phyloP scores from a whole-genome alignment of 2,797 vertebrate genomes.

The Hydrophis major region DNA sequence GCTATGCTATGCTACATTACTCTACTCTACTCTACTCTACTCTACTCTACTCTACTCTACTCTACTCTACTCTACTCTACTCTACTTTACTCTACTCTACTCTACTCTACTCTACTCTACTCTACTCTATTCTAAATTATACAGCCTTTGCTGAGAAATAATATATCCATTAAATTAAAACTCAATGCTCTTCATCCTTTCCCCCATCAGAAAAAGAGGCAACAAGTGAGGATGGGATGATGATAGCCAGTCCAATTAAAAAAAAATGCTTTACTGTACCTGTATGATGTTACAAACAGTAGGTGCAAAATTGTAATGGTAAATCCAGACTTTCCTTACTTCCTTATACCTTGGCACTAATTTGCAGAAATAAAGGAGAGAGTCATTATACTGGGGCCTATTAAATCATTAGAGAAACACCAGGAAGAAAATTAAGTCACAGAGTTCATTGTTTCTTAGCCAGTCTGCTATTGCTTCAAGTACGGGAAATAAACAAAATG shows the following conservation, averaged over 20 bases:
- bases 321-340: neutral
- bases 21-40: no score
- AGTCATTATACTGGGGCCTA: neutral
- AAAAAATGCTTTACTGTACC: neutral
- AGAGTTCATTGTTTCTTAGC: neutral
- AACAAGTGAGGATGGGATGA: neutral
- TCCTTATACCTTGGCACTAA: neutral
- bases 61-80: no score
- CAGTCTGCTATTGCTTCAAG: neutral
- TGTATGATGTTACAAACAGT: neutral
- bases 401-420: neutral
- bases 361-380: neutral
- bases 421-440: neutral
- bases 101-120: no score
- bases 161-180: neutral
- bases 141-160: conserved; percentile 46
- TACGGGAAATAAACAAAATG: neutral
- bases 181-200: conserved; percentile 39
- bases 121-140: conserved; percentile 21
- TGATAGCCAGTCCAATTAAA: neutral
- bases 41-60: no score
- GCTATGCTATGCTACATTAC: no score
- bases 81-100: no score
- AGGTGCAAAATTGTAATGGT: neutral
- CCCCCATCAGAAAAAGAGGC: neutral